Conservation (phyloP, 2,113 vertebrate genomes). For the Rhinichthys klamathensis region DNA sequence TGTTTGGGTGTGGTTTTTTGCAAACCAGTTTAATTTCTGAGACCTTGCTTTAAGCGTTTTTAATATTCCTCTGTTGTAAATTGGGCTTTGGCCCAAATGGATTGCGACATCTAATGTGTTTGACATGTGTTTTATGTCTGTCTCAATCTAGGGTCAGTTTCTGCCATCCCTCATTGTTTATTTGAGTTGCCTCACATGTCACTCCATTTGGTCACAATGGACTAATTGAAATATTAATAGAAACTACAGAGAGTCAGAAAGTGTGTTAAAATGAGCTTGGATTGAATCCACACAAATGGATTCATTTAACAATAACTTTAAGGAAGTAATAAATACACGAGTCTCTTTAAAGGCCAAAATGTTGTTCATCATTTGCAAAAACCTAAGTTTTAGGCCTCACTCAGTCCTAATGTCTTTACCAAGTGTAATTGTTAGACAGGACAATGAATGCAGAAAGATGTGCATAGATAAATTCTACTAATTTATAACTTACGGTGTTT, state of each 20-base stretch:
- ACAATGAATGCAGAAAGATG: background rate
- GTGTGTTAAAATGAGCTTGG: background rate
- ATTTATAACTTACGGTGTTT: background rate
- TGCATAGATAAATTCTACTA: background rate
- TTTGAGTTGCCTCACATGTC: constrained; percentile 24
- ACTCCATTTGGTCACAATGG: constrained; percentile 27
- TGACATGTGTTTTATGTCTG: constrained; percentile 32
- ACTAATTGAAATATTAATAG: constrained; percentile 19
- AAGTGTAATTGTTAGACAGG: background rate
- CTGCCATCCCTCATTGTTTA: constrained; percentile 25
- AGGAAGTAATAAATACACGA: background rate
- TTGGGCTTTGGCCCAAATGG: constrained; percentile 7
- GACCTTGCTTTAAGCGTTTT: constrained; percentile 5
- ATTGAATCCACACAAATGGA: background rate
- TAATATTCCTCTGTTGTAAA: background rate
- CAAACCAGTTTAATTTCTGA: background rate
- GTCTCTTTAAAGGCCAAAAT: background rate
- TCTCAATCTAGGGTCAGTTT: constrained; percentile 41
- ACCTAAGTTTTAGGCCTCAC: background rate
- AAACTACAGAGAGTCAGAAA: constrained; percentile 16
- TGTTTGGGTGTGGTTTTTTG: constrained; percentile 10
- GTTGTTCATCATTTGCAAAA: background rate
- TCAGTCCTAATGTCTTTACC: background rate
- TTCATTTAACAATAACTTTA: background rate
- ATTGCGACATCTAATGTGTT: constrained; percentile 17